These are phyloP conservation scores for Ommatoiulus sabulosus DNA, from an alignment of 2,888 invertebrate genomes.

Conservation along the genomic window DNA sequence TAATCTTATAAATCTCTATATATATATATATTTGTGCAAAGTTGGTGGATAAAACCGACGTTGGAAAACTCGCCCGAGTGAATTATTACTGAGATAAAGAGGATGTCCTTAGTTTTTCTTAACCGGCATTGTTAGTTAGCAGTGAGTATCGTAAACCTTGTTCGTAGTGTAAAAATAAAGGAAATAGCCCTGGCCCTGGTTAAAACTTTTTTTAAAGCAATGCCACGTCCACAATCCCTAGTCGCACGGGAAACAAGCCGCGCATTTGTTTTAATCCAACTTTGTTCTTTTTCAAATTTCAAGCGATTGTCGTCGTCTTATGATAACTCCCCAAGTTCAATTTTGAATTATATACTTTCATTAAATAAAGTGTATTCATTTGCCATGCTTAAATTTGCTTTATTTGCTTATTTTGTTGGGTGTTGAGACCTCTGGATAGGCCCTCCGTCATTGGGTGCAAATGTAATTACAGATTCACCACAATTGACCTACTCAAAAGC, in stretches of 20 bases:
- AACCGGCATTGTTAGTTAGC: constrained; percentile 25
- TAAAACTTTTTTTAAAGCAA: background rate
- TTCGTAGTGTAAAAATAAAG: constrained; percentile 19
- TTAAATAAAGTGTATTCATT: constrained; percentile 34
- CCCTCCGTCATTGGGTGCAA: too few species aligned
- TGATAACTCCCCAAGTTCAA: background rate
- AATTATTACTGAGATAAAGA: constrained; percentile 32
- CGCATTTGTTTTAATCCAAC: constrained; percentile 26
- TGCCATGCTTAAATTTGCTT: background rate
- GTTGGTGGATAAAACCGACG: background rate
- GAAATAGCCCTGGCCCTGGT: background rate
- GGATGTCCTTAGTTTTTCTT: constrained; percentile 36
- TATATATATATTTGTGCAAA: constrained; percentile 30
- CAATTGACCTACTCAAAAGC: too few species aligned
- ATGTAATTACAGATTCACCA: too few species aligned
- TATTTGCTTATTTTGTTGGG: background rate
- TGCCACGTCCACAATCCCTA: background rate
- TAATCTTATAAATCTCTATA: background rate
- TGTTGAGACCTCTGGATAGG: too few species aligned
- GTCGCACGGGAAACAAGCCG: background rate
- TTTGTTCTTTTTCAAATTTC: constrained; percentile 17
- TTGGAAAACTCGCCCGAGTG: background rate
- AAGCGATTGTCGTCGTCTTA: background rate
- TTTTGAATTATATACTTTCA: constrained; percentile 27
- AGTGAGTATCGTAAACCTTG: constrained; percentile 14